Evolutionary conservation across 1,140 invertebrate species (phyloP).

Genomic region (Plectus sambesii): DNA sequence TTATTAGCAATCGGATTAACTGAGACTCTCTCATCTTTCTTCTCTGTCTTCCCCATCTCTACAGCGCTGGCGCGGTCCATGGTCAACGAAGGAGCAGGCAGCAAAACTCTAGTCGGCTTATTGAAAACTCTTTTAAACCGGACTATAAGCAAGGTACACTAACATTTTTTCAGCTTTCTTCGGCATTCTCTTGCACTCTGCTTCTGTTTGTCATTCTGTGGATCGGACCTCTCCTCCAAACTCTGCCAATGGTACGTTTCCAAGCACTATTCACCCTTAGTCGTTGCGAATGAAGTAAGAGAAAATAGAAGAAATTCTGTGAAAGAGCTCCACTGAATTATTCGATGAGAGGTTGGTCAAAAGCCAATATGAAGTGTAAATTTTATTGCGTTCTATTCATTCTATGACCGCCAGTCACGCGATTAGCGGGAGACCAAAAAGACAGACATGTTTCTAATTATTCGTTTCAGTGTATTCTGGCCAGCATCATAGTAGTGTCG

Average conservation of each 20-base stretch:
- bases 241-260: conserved; percentile 51
- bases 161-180: conserved; percentile 29
- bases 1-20: conserved; percentile 51
- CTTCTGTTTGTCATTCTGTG: conserved; percentile 51
- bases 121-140: conserved; percentile 43
- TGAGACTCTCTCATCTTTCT: conserved; percentile 51
- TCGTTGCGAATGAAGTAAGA: no score
- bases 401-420: no score
- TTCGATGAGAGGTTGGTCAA: no score
- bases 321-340: no score
- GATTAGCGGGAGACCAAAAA: no score
- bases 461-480: no score
- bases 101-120: conserved; percentile 45
- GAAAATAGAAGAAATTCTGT: not conserved
- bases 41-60: conserved; percentile 50
- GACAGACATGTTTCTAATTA: no score
- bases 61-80: conserved; percentile 47
- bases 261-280: conserved; percentile 44
- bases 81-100: conserved; percentile 50
- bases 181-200: conserved; percentile 35
- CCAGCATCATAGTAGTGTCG: conserved; percentile 37
- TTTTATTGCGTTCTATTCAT: conserved; percentile 39
- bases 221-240: conserved; percentile 48
- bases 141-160: conserved; percentile 39
- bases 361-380: no score